Conservation (phyloP, 2,113 vertebrate genomes). For the Isurus oxyrinchus region DNA sequence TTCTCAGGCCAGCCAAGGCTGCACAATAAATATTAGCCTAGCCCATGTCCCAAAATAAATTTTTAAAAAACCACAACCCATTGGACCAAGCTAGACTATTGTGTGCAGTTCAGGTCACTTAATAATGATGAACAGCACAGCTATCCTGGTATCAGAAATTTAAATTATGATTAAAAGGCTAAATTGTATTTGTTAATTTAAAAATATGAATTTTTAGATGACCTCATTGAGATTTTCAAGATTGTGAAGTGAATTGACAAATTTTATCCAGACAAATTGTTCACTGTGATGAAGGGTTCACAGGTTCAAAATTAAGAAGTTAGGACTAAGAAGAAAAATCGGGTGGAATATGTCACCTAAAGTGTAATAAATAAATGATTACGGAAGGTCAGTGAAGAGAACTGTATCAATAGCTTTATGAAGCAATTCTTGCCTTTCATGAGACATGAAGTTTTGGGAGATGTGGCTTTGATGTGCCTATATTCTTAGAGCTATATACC, state of each 20-base stretch:
- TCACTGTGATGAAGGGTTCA: background rate
- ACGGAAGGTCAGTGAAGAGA: background rate
- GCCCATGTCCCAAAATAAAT: too few relatives aligned
- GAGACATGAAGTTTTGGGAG: background rate
- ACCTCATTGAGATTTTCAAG: background rate
- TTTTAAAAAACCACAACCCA: background rate
- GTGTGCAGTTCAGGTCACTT: background rate
- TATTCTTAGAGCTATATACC: background rate
- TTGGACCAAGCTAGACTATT: background rate
- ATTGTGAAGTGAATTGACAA: background rate
- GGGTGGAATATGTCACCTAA: background rate
- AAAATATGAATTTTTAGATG: background rate
- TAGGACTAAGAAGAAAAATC: background rate
- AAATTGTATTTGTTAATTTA: background rate
- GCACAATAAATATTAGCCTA: background rate
- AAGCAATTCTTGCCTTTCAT: background rate
- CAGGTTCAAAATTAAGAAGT: background rate
- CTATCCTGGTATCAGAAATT: background rate
- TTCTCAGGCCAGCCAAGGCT: background rate
- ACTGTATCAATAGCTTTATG: background rate
- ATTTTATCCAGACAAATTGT: background rate
- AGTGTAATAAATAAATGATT: background rate
- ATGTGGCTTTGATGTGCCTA: background rate
- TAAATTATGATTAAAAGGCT: background rate
- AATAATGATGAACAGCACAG: background rate